These are phyloP conservation scores for Tipula vernalis DNA, from an alignment of 2,888 invertebrate genomes.

Conservation along the genomic window DNA sequence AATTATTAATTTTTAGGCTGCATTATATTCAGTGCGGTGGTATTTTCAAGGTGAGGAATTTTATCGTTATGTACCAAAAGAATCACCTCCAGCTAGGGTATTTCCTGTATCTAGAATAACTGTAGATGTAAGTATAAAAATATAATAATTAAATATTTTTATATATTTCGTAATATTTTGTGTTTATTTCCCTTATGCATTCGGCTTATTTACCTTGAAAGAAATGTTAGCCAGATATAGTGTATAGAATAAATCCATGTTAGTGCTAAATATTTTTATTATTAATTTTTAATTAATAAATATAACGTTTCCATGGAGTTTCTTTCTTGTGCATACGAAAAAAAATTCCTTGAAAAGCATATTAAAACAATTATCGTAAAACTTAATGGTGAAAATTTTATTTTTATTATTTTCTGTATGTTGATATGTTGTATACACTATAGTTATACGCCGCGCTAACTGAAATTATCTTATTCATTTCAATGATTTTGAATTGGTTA, in stretches of 20 bases:
- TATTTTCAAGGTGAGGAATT: slow-evolving; percentile 47
- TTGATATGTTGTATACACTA: not conserved
- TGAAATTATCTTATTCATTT: not conserved
- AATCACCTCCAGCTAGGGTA: slow-evolving; percentile 41
- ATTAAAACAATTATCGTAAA: not conserved
- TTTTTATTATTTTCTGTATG: not conserved
- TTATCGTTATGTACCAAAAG: slow-evolving; percentile 48
- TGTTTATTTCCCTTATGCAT: not conserved
- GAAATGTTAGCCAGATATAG: not conserved
- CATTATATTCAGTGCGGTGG: slow-evolving; percentile 50
- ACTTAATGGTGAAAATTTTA: not conserved
- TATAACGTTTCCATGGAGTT: not conserved
- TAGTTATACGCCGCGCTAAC: not conserved
- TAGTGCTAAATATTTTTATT: not conserved
- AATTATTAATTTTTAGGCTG: slow-evolving; percentile 25
- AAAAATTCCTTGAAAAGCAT: not conserved
- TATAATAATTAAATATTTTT: not conserved
- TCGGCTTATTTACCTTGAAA: not conserved
- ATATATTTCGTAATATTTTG: not conserved
- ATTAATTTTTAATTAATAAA: slow-evolving; percentile 4
- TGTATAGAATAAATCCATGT: not conserved
- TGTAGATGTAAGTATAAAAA: slow-evolving; percentile 43
- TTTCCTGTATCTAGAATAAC: slow-evolving; percentile 43
- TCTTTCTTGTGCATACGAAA: not conserved
- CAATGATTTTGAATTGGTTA: not conserved